Conservation (phyloP, 2,797 vertebrate genomes). For the Scarus forsteni region DNA sequence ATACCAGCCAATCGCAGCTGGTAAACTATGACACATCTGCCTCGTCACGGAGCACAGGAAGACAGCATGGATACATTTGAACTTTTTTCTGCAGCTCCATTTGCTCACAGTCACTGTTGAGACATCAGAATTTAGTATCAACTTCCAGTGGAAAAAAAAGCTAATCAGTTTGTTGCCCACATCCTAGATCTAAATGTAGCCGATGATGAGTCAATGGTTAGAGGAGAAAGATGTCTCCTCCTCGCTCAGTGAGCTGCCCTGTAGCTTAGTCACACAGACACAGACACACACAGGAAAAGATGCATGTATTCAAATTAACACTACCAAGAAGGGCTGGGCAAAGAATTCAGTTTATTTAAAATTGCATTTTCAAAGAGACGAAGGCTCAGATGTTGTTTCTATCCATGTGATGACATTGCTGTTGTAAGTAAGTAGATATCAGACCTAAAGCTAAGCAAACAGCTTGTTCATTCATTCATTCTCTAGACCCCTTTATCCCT, state of each 20-base stretch:
- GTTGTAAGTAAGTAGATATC: too few relatives aligned
- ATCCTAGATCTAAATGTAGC: constrained; percentile 65
- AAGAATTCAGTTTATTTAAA: too few relatives aligned
- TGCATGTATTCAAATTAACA: constrained; percentile 60
- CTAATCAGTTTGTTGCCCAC: constrained; percentile 50
- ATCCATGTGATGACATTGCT: too few relatives aligned
- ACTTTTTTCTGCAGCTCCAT: constrained; percentile 17
- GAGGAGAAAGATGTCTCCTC: constrained; percentile 68
- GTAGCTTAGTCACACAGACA: constrained; percentile 61
- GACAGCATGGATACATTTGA: constrained; percentile 11
- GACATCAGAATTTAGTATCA: constrained; percentile 31
- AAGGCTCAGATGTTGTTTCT: too few relatives aligned
- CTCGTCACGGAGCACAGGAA: constrained; percentile 4
- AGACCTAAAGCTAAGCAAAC: too few relatives aligned
- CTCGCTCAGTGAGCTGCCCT: constrained; percentile 57
- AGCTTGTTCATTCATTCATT: too few relatives aligned
- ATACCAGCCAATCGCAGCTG: not conserved
- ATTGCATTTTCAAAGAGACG: too few relatives aligned
- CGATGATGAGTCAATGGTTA: constrained; percentile 74
- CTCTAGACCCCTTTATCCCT: too few relatives aligned
- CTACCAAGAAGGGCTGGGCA: not conserved
- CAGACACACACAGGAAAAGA: constrained; percentile 6
- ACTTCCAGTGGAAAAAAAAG: constrained; percentile 36
- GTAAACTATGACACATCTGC: constrained; percentile 27
- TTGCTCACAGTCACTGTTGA: constrained; percentile 25